Evolutionary conservation across 2,888 invertebrate species (phyloP).

Genomic region (Ectobius pallidus): DNA sequence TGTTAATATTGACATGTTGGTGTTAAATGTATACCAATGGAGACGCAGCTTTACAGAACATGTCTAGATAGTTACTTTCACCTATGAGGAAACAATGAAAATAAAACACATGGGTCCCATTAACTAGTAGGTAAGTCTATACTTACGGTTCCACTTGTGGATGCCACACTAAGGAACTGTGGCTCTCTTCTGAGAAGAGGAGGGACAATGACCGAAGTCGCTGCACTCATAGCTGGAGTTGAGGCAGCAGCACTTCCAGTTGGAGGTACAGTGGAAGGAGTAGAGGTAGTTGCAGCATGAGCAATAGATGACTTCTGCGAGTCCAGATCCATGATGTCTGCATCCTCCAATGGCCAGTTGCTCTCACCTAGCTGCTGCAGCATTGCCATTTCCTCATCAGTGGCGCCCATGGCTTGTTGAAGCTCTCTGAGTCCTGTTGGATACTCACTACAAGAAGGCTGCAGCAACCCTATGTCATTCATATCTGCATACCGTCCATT

Average conservation of each 20-base stretch:
- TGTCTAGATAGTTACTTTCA: too few species aligned
- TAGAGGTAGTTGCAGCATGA: not conserved
- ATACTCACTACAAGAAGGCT: not conserved
- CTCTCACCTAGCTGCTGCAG: slow-evolving; percentile 49
- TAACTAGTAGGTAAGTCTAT: too few species aligned
- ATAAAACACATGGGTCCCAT: too few species aligned
- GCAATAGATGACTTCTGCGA: slow-evolving; percentile 27
- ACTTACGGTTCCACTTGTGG: too few species aligned
- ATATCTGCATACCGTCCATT: not conserved
- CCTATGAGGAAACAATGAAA: too few species aligned
- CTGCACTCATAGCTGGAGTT: not conserved
- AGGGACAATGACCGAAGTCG: not conserved
- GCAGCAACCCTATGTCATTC: not conserved
- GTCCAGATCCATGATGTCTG: slow-evolving; percentile 43
- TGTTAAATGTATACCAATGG: too few species aligned
- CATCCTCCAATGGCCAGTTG: slow-evolving; percentile 40
- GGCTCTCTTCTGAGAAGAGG: too few species aligned
- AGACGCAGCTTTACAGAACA: too few species aligned
- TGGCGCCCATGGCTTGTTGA: slow-evolving; percentile 50
- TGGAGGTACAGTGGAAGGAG: not conserved
- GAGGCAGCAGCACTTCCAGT: not conserved
- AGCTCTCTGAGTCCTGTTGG: slow-evolving; percentile 38
- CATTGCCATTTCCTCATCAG: slow-evolving; percentile 51
- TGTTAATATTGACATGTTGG: too few species aligned
- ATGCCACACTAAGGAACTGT: too few species aligned